A percentile compares a stretch with the other conserved stretches of the same genome.
phyloP scores from a whole-genome alignment of 2,888 invertebrate genomes.

The Prosopocoilus inquinatus region DNA sequence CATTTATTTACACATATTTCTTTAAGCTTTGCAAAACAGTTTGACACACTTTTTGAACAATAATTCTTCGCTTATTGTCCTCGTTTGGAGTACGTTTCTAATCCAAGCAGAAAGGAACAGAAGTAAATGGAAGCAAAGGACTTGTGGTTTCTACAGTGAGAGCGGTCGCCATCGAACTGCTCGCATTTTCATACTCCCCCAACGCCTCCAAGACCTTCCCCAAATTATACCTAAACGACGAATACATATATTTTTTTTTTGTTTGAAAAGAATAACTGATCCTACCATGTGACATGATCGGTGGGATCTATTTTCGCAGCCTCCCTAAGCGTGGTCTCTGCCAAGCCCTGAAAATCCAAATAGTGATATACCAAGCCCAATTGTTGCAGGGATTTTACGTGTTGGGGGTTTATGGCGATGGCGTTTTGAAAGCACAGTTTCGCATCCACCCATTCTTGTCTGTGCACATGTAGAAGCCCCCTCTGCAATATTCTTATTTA shows the following conservation, averaged over 20 bases:
- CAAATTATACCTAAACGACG: slow-evolving; percentile 78
- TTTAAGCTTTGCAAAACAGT: no score
- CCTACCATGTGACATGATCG: slow-evolving; percentile 86
- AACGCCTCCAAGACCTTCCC: slow-evolving; percentile 85
- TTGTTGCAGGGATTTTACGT: slow-evolving; percentile 88
- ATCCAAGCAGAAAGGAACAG: slow-evolving; percentile 76
- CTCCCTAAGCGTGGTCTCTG: slow-evolving; percentile 88
- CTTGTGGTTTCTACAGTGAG: slow-evolving; percentile 81
- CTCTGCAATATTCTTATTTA: slow-evolving; percentile 56
- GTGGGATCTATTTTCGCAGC: slow-evolving; percentile 83
- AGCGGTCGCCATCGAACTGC: slow-evolving; percentile 90
- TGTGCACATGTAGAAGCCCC: slow-evolving; percentile 81
- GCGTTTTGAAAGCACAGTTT: slow-evolving; percentile 91
- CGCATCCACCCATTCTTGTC: slow-evolving; percentile 82
- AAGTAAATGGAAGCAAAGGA: slow-evolving; percentile 82
- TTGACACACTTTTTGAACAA: no score
- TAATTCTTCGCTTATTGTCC: no score
- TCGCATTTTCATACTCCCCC: slow-evolving; percentile 81
- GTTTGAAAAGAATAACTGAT: not conserved
- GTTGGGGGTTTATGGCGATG: slow-evolving; percentile 89
- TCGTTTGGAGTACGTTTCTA: slow-evolving; percentile 29
- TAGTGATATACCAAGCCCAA: slow-evolving; percentile 80
- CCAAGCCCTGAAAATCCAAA: slow-evolving; percentile 85
- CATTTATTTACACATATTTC: no score
- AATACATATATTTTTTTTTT: not conserved